Evolutionary conservation across 2,888 invertebrate species (phyloP).

Genomic region (Synergus itoensis): DNA sequence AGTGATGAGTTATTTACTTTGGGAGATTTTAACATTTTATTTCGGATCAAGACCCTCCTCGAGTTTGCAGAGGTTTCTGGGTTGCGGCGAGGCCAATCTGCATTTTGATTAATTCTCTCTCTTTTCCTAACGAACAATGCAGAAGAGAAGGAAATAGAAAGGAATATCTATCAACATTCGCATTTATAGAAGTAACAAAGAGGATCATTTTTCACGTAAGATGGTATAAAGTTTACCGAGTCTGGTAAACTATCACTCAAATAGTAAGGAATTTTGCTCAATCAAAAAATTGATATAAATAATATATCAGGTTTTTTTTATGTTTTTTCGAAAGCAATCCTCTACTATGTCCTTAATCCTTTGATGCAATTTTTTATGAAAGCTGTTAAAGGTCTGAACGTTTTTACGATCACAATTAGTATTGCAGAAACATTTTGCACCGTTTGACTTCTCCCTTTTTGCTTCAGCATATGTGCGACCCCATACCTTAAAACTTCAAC

Average conservation of each 20-base stretch:
- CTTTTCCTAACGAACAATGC: not conserved
- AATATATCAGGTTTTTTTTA: too few species aligned
- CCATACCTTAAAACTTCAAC: conserved; percentile 49
- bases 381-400: not conserved
- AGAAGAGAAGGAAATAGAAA: not conserved
- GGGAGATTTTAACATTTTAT: too few species aligned
- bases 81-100: not conserved
- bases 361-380: not conserved
- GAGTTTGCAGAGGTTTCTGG: not conserved
- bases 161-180: not conserved
- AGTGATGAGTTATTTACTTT: too few species aligned
- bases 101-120: conserved; percentile 5
- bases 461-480: not conserved
- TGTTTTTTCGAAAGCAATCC: too few species aligned
- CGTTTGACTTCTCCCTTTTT: not conserved
- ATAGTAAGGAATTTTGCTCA: too few species aligned
- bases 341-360: too few species aligned
- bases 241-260: too few species aligned
- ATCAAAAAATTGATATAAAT: too few species aligned
- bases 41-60: too few species aligned
- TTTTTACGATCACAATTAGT: not conserved
- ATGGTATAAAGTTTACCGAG: too few species aligned
- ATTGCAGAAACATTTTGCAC: not conserved
- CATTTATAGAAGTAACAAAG: too few species aligned
- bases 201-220: too few species aligned